These are phyloP conservation scores for Sinocyclocheilus grahami DNA, from an alignment of 2,113 vertebrate genomes.

Conservation along the genomic window DNA sequence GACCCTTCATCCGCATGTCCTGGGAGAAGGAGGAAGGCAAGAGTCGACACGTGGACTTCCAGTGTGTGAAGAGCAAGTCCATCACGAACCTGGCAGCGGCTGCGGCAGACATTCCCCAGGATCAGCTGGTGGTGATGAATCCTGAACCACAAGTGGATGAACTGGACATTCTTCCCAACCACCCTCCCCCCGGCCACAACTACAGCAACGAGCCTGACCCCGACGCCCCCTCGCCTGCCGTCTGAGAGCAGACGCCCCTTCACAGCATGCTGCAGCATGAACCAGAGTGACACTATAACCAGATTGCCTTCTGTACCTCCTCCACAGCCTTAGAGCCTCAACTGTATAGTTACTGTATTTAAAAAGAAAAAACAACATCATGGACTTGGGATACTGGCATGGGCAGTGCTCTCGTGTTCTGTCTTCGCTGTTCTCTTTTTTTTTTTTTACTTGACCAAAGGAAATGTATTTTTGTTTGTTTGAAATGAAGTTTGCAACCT, in stretches of 20 bases:
- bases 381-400: too few relatives aligned
- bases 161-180: conserved; percentile 92
- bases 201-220: conserved; percentile 86
- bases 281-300: conserved; percentile 76
- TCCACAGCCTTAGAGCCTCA: conserved; percentile 82
- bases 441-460: too few relatives aligned
- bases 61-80: conserved; percentile 98
- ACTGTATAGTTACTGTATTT: conserved; percentile 72
- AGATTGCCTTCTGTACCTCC: conserved; percentile 81
- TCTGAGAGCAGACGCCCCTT: conserved; percentile 73
- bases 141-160: conserved; percentile 97
- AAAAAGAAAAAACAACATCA: conserved; percentile 24
- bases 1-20: conserved; percentile 98
- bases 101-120: conserved; percentile 94
- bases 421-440: too few relatives aligned
- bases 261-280: conserved; percentile 80
- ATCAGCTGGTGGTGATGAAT: conserved; percentile 95
- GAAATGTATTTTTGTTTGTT: too few relatives aligned
- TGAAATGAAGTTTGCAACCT: too few relatives aligned
- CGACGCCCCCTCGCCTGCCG: conserved; percentile 85
- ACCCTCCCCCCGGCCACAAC: conserved; percentile 77
- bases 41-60: conserved; percentile 97
- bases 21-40: conserved; percentile 99
- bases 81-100: conserved; percentile 96
- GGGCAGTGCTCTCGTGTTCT: too few relatives aligned